Evolutionary conservation across 2,888 invertebrate species (phyloP), one percentile per base, ranked within the genome.

Genomic region (Andrena flavipes): DNA sequence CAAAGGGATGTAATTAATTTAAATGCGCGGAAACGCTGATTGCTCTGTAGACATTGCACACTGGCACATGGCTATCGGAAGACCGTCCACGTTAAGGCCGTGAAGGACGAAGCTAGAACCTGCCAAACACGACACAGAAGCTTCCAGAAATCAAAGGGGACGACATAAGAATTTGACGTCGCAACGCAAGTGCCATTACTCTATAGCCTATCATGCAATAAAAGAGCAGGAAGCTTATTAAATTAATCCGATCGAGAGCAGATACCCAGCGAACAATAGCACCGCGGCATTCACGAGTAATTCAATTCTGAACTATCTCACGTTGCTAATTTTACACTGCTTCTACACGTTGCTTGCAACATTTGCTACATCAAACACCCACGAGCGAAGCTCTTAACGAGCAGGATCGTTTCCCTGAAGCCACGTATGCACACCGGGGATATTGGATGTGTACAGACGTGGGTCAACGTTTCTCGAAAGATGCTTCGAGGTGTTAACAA

Each of bases 1-100:
- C 74, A 51, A 71, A 74, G 29, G 56, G 49, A 56, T 13, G 26
- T 67, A 75, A 84, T 84, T 84, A 69, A 64, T 73, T 73, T 62
- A 69, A 81, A 68, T 68, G 65, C 48, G 54, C 48, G 48, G 62
- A 49, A 62, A 30, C 20, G 23, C 2, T 71, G 63, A 49, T 63
- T 42, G 29, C 7, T 16, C 20, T 0, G 62, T 2, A 8, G 2
- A 49, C 16, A 26, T 29, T 30, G 23, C 10, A 6, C 7, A 29
- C 10, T 6, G 42, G 23, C 23, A 0, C 35, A 42, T 10, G 48
- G 8, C 65, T 56, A 67, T 48, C 60, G 42, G 8, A 51, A 29
- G 23, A 51, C 20, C 8, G 54, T 54, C 54, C 7, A 10, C 54
- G 20, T n/a, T 54, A 10, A 13, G 6, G 51, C 2, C 1, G 4